Evolutionary conservation across 1,140 invertebrate genomes (phyloP), one percentile per base, ranked within the genome.

Genomic region (Temnothorax curvispinosus): DNA sequence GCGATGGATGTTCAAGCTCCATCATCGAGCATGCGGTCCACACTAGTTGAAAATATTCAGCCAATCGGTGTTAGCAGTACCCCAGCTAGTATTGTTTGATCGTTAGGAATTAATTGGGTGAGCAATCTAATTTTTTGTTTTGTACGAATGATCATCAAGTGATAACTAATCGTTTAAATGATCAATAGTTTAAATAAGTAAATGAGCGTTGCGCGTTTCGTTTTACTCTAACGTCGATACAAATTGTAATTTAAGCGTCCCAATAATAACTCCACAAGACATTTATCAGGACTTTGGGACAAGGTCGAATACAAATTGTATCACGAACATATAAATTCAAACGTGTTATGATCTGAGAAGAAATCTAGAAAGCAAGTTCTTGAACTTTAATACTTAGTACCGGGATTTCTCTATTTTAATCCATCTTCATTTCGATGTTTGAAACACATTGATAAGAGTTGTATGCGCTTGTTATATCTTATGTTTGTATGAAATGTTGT

Each of bases 31-130:
- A 95, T 95, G 94, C 96, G 96, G 89, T 96, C 97, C 88, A 97
- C 96, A 90, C 96, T 98, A 93, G 97, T 98, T 90, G 96, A 97
- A 93, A 97, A 98, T 96, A 97, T 97, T 93, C 97, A 97, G 94
- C 97, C 97, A 62, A 97, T 97, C 93, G 96, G 96, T 94, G 96
- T 97, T 89, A 97, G 97, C 85, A 96, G 96, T 89, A 96, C 96
- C 90, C 97, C 97, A 64, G 96, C 96, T 91, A 97, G 96, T 92
- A 96, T 96, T 94, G 96, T 97, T 94, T 97, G 96, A 96, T 89
- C 72, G 41, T 80, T 80, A 90, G 81, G 52, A 87, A 90, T 69
- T 87, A 82, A 84, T 60, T 81, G 85, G 62, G 69, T 64, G 82
- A 90, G 71, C 69, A 77, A 88, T 76, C 50, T 18, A 71, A 86